Evolutionary conservation across 2,888 invertebrate species (phyloP), one percentile per base, ranked within the genome.

Genomic region (Apamea epomidion): DNA sequence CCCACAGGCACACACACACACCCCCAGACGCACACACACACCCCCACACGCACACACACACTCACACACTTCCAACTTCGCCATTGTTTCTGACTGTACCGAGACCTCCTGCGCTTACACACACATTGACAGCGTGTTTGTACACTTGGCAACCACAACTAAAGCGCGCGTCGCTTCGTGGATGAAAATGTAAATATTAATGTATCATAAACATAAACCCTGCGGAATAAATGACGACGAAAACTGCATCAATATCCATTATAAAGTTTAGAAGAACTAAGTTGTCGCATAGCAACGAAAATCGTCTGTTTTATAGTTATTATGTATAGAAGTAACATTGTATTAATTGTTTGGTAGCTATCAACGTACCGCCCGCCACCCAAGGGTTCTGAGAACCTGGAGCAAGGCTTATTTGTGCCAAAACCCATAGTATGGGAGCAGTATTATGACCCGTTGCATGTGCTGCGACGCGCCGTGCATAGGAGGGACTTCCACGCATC

Each of bases 401-500:
- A 99, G 95, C 98, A 99, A 96, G 98, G 99, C 82, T 97, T 99
- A 97, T 98, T 99, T 97, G 98, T 98, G 92, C 98, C 99, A 90
- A 98, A 98, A 93, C 97, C 98, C 16, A 97, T 97, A 29, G 98
- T 99, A n/a, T 99, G 99, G 99, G 98, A 99, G 93, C 97, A 98
- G 86, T 98, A 99, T 92, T 99, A 99, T 95, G 99, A 99, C 96
- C 99, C 99, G 0, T 97, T 99, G 80, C 99, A 99, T 95, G 99
- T 99, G 48, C 96, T 99, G 79, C 96, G 99, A 0, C 97, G 99
- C 87, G 99, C 99, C 45, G 99, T 99, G 12, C 99, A 99, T 95
- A 97, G 99, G 74, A 97, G 99, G 85, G 99, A 99, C 94, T 99
- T 99, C 95, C 99, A 99, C 95, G 98, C 98, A 18, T 99, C 99